Evolutionary conservation across 2,888 invertebrate species (phyloP).

Genomic region (Branchellion lobata): DNA sequence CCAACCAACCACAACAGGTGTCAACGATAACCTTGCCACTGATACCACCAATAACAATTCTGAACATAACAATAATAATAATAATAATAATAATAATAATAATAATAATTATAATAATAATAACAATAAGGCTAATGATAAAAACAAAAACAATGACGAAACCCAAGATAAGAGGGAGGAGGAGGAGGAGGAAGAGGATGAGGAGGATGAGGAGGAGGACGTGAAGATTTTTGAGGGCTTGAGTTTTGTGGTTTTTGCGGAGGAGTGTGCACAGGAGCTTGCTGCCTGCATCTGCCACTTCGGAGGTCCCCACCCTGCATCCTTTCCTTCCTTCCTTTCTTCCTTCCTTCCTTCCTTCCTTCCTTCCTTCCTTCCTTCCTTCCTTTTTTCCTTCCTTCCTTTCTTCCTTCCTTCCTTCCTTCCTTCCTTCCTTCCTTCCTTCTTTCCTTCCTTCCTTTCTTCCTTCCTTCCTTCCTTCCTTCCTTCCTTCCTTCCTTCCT

Average conservation of each 20-base stretch:
- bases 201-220: background rate
- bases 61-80: background rate
- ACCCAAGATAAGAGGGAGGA: too few species aligned
- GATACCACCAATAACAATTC: background rate
- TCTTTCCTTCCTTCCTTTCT: background rate
- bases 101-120: background rate
- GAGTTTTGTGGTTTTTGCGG: constrained; percentile 58
- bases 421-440: background rate
- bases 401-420: background rate
- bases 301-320: constrained; percentile 62
- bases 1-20: too few species aligned
- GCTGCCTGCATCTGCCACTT: constrained; percentile 60
- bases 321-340: background rate
- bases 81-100: background rate
- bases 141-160: constrained; percentile 17
- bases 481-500: background rate
- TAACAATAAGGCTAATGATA: background rate
- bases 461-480: background rate
- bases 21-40: too few species aligned
- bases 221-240: constrained; percentile 29
- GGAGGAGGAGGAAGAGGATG: background rate
- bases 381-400: background rate
- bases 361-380: background rate
- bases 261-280: constrained; percentile 56
- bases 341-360: background rate